Evolutionary conservation across 2,113 vertebrate genomes (phyloP).

Genomic region (Rana temporaria): DNA sequence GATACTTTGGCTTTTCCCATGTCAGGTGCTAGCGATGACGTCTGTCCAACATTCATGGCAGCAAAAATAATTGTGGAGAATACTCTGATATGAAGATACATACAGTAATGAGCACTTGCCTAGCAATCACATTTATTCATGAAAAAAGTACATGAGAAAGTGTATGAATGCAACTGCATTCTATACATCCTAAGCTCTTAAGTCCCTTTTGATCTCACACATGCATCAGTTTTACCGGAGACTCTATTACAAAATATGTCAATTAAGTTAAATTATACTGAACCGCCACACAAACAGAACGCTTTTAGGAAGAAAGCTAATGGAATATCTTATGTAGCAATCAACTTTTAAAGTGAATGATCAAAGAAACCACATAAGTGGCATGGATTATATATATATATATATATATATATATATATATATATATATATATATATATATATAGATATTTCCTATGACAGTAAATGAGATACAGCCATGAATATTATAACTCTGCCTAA

Average conservation of each 20-base stretch:
- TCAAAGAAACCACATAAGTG: background rate
- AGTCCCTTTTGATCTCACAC: conserved; percentile 19
- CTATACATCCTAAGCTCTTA: background rate
- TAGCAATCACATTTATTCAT: background rate
- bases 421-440: too few species aligned
- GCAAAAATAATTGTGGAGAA: conserved; percentile 63
- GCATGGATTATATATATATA: too few species aligned
- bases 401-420: too few species aligned
- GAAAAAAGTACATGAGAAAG: conserved; percentile 3
- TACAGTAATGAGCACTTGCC: background rate
- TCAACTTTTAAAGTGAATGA: background rate
- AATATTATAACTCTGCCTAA: too few species aligned
- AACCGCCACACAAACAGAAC: background rate
- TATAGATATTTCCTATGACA: too few species aligned
- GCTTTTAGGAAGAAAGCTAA: conserved; percentile 17
- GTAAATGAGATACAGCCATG: too few species aligned
- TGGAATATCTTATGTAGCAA: conserved; percentile 4
- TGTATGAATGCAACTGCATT: background rate
- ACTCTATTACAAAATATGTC: conserved; percentile 20
- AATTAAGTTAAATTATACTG: conserved; percentile 21
- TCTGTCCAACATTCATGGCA: conserved; percentile 66
- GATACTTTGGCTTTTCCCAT: conserved; percentile 67
- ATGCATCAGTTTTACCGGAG: background rate
- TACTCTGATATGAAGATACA: conserved; percentile 62
- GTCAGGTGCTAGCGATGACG: conserved; percentile 66